A percentile compares a stretch with the other conserved stretches of the same genome.
Evolutionary conservation across 2,888 invertebrate species (phyloP).

Genomic region (Megalurothrips usitatus): DNA sequence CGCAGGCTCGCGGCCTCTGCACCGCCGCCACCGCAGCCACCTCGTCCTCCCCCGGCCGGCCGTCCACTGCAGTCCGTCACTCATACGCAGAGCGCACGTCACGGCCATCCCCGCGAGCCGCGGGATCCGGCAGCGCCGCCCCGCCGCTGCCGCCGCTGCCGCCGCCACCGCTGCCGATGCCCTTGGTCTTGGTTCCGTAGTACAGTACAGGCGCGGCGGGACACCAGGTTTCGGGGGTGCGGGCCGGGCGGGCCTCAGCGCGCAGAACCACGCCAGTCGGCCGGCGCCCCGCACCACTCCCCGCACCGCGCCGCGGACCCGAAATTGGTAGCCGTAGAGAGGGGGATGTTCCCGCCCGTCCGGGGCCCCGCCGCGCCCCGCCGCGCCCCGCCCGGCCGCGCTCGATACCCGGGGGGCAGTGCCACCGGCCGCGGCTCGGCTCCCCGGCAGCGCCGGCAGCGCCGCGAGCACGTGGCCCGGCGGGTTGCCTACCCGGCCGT

Average conservation of each 20-base stretch:
- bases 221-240: no score
- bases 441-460: not conserved
- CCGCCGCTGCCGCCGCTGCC: no score
- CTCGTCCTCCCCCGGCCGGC: no score
- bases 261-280: constrained; percentile 21
- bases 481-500: constrained; percentile 18
- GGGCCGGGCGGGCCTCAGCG: not conserved
- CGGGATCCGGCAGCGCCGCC: no score
- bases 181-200: not conserved
- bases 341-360: constrained; percentile 2
- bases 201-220: not conserved
- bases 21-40: no score
- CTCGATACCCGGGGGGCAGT: not conserved
- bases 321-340: constrained; percentile 13
- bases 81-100: no score
- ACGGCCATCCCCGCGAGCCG: no score
- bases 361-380: not conserved
- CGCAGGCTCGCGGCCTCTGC: not conserved
- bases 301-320: not conserved
- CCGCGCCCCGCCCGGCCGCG: not conserved
- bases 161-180: not conserved
- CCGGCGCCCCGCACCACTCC: not conserved
- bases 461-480: not conserved
- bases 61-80: no score
- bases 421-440: not conserved